Percentiles rank a stretch among this genome's conserved stretches.
Conservation (phyloP, 2,888 invertebrate species). For the Andrena camellia region DNA sequence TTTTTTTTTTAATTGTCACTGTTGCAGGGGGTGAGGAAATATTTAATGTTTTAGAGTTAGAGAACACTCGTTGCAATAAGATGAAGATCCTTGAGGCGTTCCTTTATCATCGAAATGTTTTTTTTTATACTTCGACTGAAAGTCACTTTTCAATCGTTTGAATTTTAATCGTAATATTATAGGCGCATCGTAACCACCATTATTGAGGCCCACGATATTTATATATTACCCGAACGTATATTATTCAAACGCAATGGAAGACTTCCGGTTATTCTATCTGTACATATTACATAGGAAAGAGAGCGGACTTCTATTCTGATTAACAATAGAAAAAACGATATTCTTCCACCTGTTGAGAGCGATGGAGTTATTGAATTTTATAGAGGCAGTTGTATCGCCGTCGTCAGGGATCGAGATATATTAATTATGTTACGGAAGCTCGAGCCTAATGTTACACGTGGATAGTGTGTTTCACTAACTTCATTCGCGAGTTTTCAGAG, state of each 20-base stretch:
- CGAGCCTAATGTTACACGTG: not conserved
- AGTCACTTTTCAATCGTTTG: not conserved
- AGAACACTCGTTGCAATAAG: not conserved
- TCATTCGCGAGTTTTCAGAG: not conserved
- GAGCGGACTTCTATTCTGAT: slow-evolving; percentile 42
- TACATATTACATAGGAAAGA: slow-evolving; percentile 6
- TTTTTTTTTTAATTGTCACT: not conserved
- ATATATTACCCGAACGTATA: slow-evolving; percentile 1
- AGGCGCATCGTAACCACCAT: slow-evolving; percentile 38
- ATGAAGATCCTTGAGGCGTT: not conserved
- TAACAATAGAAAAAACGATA: slow-evolving; percentile 33
- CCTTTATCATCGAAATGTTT: not conserved
- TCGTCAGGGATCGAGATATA: slow-evolving; percentile 5
- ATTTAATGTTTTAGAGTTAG: not conserved
- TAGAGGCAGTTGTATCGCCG: slow-evolving; percentile 9
- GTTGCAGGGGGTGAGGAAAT: not conserved
- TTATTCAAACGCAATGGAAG: slow-evolving; percentile 13
- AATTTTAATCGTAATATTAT: not conserved
- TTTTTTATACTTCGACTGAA: not conserved
- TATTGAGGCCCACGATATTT: slow-evolving; percentile 46
- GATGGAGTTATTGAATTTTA: slow-evolving; percentile 37
- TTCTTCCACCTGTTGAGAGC: slow-evolving; percentile 41
- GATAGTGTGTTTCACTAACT: slow-evolving; percentile 1
- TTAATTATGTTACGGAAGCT: slow-evolving; percentile 27
- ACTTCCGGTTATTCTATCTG: slow-evolving; percentile 29